These are phyloP conservation scores for Araneus ventricosus DNA, from an alignment of 1,140 invertebrate species.

Conservation along the genomic window DNA sequence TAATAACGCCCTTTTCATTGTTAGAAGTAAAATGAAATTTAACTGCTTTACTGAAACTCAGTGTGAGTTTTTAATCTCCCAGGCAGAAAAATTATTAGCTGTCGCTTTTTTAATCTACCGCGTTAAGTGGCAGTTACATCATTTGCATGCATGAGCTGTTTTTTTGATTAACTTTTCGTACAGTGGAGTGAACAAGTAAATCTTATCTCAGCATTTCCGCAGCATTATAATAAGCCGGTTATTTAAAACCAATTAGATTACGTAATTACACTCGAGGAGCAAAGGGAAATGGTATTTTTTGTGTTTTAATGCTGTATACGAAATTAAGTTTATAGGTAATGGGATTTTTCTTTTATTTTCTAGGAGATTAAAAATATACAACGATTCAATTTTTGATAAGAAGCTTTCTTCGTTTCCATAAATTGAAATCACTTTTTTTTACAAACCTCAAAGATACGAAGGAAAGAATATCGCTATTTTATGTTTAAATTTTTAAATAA, in stretches of 20 bases:
- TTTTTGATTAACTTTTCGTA: constrained; percentile 61
- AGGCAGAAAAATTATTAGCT: constrained; percentile 24
- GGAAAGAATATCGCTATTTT: too few relatives aligned
- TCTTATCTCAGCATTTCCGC: constrained; percentile 44
- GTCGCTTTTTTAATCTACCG: constrained; percentile 35
- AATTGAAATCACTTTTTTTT: too few relatives aligned
- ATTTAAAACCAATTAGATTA: constrained; percentile 67
- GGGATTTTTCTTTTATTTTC: background rate
- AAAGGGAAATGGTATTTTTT: background rate
- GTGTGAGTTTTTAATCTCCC: constrained; percentile 28
- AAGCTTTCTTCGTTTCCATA: background rate
- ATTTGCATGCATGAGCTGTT: constrained; percentile 53
- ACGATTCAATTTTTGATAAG: background rate
- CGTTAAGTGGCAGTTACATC: constrained; percentile 43
- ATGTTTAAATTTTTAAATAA: too few relatives aligned
- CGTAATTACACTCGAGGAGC: constrained; percentile 23
- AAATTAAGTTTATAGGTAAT: constrained; percentile 22
- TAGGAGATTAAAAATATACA: background rate
- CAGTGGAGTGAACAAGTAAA: constrained; percentile 46
- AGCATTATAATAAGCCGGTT: constrained; percentile 49
- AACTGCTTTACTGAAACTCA: background rate
- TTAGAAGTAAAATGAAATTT: constrained; percentile 37
- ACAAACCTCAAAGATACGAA: too few relatives aligned
- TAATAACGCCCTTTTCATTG: constrained; percentile 11
- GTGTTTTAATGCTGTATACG: background rate